A percentile compares a stretch with the other conserved stretches of the same genome.
Conservation (phyloP, 2,888 invertebrate genomes). For the Pandemis corylana region DNA sequence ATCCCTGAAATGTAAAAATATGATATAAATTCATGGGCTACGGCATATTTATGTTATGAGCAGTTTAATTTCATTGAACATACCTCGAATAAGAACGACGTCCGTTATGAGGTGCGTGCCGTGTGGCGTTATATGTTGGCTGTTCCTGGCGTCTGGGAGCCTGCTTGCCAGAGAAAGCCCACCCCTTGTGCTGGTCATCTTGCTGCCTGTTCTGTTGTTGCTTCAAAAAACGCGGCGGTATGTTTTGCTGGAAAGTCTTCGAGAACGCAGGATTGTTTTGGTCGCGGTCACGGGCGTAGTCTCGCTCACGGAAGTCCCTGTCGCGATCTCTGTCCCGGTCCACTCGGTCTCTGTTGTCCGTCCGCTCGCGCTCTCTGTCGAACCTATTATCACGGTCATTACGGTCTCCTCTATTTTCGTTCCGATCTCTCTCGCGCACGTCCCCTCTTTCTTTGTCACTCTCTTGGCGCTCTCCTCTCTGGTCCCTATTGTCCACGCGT, state of each 20-base stretch:
- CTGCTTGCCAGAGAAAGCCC: constrained; percentile 74
- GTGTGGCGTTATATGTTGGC: constrained; percentile 72
- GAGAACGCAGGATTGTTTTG: constrained; percentile 87
- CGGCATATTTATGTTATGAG: constrained; percentile 1
- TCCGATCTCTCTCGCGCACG: constrained; percentile 57
- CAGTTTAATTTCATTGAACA: constrained; percentile 21
- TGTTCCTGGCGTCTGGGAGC: constrained; percentile 73
- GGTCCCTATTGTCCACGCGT: constrained; percentile 51
- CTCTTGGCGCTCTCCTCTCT: constrained; percentile 48
- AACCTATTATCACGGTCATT: constrained; percentile 63
- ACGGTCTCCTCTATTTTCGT: constrained; percentile 53
- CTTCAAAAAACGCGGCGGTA: constrained; percentile 94
- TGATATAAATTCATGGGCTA: neutral
- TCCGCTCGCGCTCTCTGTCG: constrained; percentile 59
- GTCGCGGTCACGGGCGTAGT: constrained; percentile 74
- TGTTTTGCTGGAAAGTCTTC: constrained; percentile 91
- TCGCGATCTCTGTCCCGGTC: constrained; percentile 59
- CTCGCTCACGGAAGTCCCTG: constrained; percentile 55
- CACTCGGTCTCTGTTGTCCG: constrained; percentile 48
- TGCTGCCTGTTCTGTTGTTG: constrained; percentile 87
- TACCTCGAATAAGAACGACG: constrained; percentile 80
- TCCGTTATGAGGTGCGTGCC: constrained; percentile 73
- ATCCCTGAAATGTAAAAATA: constrained; percentile 61
- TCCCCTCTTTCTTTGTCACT: constrained; percentile 49
- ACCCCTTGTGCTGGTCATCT: constrained; percentile 76